A percentile compares a stretch with the other conserved stretches of the same genome.
These are phyloP conservation scores for Leptinotarsa undecemlineata DNA, from an alignment of 1,140 invertebrate genomes.

Conservation along the genomic window DNA sequence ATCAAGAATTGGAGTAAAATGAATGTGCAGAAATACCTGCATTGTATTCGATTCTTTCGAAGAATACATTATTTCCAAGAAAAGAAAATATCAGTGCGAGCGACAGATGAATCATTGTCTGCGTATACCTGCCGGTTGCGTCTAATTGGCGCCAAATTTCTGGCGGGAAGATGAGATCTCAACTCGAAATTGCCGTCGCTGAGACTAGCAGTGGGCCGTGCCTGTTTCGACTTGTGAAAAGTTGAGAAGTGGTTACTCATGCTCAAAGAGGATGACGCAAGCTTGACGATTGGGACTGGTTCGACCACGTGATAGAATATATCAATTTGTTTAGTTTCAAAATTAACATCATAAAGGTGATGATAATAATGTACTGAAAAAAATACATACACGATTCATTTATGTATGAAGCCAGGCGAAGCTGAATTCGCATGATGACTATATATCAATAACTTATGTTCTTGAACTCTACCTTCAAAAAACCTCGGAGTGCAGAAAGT, in stretches of 20 bases:
- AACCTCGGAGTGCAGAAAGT: no score
- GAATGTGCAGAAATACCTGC: background rate
- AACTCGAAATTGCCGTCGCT: background rate
- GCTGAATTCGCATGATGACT: no score
- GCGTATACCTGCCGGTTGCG: background rate
- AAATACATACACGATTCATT: no score
- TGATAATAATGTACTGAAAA: no score
- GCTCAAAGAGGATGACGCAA: background rate
- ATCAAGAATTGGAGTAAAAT: no score
- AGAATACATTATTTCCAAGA: background rate
- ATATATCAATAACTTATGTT: no score
- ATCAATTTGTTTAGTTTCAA: no score
- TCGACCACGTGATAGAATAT: background rate
- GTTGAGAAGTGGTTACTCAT: background rate
- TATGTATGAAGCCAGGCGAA: no score
- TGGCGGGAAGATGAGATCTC: background rate
- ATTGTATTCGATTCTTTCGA: background rate
- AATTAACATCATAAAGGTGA: no score
- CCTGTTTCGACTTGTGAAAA: background rate
- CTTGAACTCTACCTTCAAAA: no score
- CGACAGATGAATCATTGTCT: background rate
- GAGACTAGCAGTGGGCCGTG: background rate
- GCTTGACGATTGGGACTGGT: background rate
- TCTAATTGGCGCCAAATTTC: conserved; percentile 3
- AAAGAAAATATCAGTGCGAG: background rate